Conservation (phyloP, 2,113 vertebrate genomes). For the Sciurus niger region DNA sequence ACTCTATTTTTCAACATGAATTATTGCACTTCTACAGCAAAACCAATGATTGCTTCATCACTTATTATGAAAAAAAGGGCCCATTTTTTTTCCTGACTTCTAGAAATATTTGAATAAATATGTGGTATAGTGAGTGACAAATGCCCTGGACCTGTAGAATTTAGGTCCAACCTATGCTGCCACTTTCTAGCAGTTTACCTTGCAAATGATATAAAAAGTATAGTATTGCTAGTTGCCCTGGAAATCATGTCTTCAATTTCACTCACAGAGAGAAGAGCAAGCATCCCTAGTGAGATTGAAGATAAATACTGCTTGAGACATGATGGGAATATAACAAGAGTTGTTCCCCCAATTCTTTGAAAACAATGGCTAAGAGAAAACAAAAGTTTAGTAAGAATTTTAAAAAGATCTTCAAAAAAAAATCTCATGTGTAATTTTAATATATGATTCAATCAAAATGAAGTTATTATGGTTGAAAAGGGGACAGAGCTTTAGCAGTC, state of each 20-base stretch:
- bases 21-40: background rate
- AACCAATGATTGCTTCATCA: background rate
- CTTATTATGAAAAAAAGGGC: background rate
- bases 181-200: background rate
- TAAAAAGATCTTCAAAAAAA: background rate
- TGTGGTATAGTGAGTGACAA: background rate
- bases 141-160: background rate
- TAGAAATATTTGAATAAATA: background rate
- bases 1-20: background rate
- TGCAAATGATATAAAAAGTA: background rate
- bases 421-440: background rate
- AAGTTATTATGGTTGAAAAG: background rate
- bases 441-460: background rate
- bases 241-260: background rate
- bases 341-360: background rate
- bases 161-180: background rate
- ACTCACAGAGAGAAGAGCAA: background rate
- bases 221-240: background rate
- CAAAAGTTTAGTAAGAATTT: background rate
- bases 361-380: background rate
- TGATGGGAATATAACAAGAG: too few species aligned
- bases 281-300: background rate
- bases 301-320: background rate
- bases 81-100: background rate
- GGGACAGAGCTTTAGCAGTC: background rate